phyloP scores from a whole-genome alignment of 2,888 invertebrate species.

The Polydrusus pterygomalis region DNA sequence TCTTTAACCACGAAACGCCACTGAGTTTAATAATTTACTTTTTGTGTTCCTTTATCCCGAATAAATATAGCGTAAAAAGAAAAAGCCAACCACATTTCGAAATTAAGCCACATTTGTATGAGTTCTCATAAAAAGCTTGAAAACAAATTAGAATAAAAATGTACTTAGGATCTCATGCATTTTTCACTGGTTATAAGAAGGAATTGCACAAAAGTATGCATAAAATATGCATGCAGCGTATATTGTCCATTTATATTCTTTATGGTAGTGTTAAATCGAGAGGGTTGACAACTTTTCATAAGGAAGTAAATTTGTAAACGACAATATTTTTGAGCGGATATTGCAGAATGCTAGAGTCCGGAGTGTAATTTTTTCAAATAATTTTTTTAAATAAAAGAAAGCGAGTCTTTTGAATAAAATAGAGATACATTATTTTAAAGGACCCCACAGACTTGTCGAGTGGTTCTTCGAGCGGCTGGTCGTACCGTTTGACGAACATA shows the following conservation, averaged over 20 bases:
- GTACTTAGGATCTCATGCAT: constrained; percentile 58
- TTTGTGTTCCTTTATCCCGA: background rate
- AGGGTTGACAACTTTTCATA: constrained; percentile 14
- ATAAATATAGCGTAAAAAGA: background rate
- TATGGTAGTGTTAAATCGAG: constrained; percentile 55
- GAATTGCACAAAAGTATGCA: constrained; percentile 41
- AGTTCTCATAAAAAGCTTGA: constrained; percentile 38
- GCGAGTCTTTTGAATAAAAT: too few relatives aligned
- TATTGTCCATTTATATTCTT: constrained; percentile 54
- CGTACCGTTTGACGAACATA: too few relatives aligned
- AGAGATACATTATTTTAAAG: too few relatives aligned
- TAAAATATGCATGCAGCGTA: constrained; percentile 53
- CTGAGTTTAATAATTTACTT: too few relatives aligned
- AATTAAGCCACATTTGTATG: constrained; percentile 51
- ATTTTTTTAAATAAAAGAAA: background rate
- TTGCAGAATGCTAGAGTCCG: background rate
- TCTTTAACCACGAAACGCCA: too few relatives aligned
- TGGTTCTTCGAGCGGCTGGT: too few relatives aligned
- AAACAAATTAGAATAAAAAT: constrained; percentile 56
- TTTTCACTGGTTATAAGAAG: constrained; percentile 50
- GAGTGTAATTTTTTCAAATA: background rate
- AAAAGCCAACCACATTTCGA: constrained; percentile 35
- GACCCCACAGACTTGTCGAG: too few relatives aligned
- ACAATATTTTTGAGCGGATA: background rate
- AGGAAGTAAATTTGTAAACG: background rate